These are phyloP conservation scores for Diarsia mendica DNA, from an alignment of 2,888 invertebrate species.

Conservation along the genomic window DNA sequence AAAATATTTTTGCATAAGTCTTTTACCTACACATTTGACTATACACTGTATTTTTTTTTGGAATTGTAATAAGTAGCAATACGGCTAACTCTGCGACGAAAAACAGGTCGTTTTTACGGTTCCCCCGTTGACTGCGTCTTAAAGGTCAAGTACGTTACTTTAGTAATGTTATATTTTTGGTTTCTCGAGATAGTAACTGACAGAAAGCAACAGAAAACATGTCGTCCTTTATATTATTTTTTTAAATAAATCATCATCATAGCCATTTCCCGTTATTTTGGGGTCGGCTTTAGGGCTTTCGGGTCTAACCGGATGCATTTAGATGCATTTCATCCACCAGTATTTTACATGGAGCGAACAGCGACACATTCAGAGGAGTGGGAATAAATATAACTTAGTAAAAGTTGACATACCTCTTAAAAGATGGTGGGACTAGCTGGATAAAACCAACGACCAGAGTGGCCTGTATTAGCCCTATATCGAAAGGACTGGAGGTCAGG, in stretches of 20 bases:
- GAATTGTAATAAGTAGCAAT: no score
- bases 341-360: background rate
- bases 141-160: no score
- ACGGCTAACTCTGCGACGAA: no score
- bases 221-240: no score
- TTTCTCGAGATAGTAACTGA: background rate
- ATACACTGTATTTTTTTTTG: no score
- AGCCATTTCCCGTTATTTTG: background rate
- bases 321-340: background rate
- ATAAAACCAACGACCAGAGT: background rate
- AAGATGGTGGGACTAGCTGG: background rate
- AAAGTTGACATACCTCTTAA: background rate
- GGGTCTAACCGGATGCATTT: background rate
- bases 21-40: no score
- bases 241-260: background rate
- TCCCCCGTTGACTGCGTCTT: no score
- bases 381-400: background rate
- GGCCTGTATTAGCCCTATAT: no score
- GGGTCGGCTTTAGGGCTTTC: no score
- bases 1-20: no score
- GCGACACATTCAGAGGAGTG: background rate
- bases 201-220: background rate
- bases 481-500: background rate
- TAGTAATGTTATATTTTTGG: background rate
- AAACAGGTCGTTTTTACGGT: no score